Evolutionary conservation across 2,888 invertebrate genomes (phyloP).

Genomic region (Lamellibrachia satsuma): DNA sequence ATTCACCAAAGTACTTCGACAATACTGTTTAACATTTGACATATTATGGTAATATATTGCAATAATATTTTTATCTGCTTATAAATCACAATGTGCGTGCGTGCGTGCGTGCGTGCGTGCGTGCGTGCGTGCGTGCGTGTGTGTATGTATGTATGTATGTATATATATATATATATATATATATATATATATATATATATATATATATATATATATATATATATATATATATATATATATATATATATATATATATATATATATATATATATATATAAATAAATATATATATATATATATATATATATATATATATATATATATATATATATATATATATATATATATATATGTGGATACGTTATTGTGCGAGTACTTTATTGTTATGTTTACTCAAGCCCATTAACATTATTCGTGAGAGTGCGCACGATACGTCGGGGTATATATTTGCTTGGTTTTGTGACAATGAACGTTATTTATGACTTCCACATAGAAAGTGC

Average conservation of each 20-base stretch:
- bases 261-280: neutral
- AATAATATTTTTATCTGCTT: neutral
- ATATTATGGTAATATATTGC: neutral
- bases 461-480: neutral
- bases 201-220: neutral
- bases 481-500: neutral
- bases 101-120: no score
- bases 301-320: neutral
- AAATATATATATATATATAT: neutral
- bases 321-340: neutral
- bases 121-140: no score
- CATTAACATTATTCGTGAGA: neutral
- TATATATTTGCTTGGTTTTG: conserved; percentile 5
- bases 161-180: neutral
- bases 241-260: neutral
- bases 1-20: neutral
- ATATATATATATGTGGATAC: neutral
- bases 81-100: neutral
- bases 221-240: neutral
- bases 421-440: neutral
- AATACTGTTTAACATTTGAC: neutral
- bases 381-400: neutral
- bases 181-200: neutral
- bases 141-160: no score
- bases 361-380: neutral